A percentile compares a stretch with the other conserved stretches of the same genome.
Evolutionary conservation across 2,797 vertebrate genomes (phyloP).

Genomic region (Gymnoscopelus microlampas): DNA sequence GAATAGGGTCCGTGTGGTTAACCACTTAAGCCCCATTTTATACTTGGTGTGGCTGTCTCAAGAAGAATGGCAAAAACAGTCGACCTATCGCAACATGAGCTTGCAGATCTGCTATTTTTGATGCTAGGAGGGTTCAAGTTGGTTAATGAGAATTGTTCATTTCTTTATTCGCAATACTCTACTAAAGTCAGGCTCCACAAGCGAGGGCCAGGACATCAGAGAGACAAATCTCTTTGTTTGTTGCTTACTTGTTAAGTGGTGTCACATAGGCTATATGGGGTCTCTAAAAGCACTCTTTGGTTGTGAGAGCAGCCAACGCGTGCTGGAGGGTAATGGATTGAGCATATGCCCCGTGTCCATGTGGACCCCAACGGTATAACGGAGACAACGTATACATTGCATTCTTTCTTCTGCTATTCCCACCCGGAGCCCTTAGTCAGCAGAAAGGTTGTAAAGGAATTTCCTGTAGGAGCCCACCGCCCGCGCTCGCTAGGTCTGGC

Average conservation of each 20-base stretch:
- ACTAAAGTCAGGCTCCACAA: too few relatives aligned
- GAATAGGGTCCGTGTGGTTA: too few relatives aligned
- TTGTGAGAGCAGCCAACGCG: background rate
- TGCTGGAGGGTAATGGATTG: constrained; percentile 48
- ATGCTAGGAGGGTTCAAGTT: too few relatives aligned
- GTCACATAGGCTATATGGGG: background rate
- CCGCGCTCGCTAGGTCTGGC: constrained; percentile 64
- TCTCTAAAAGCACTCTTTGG: background rate
- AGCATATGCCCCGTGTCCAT: constrained; percentile 50
- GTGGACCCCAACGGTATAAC: constrained; percentile 49
- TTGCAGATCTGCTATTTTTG: too few relatives aligned
- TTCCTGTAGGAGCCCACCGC: constrained; percentile 76
- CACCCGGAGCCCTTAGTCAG: constrained; percentile 75
- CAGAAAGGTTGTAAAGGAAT: constrained; percentile 79
- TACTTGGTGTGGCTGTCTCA: too few relatives aligned
- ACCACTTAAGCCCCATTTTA: too few relatives aligned
- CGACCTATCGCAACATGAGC: too few relatives aligned
- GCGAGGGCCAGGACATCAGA: too few relatives aligned
- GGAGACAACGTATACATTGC: constrained; percentile 64
- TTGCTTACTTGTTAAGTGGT: constrained; percentile 9
- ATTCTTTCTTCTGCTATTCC: constrained; percentile 66
- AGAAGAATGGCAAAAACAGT: too few relatives aligned
- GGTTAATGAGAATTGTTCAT: too few relatives aligned
- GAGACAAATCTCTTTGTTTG: background rate
- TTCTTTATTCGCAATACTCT: too few relatives aligned